Percentiles rank a stretch among this genome's conserved stretches.
Conservation (phyloP, 2,797 vertebrate species). For the Ceryle rudis region DNA sequence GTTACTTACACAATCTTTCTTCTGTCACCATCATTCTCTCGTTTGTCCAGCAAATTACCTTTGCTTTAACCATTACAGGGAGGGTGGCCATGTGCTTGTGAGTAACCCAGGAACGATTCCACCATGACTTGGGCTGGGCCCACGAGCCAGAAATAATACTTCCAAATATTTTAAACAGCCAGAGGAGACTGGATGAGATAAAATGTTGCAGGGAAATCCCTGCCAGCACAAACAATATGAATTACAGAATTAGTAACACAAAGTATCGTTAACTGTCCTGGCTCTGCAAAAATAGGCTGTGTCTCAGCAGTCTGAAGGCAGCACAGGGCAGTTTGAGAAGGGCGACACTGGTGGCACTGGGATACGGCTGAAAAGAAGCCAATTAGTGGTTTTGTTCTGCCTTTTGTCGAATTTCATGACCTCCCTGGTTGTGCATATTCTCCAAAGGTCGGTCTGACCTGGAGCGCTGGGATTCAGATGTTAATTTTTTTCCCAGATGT, state of each 20-base stretch:
- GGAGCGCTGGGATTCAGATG: background rate
- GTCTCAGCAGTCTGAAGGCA: constrained; percentile 14
- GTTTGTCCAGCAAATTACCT: too few relatives aligned
- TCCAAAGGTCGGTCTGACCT: background rate
- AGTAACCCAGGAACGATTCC: background rate
- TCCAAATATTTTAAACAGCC: constrained; percentile 66
- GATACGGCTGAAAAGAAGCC: background rate
- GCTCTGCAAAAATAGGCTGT: constrained; percentile 51
- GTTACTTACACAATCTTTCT: too few relatives aligned
- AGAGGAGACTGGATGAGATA: constrained; percentile 52
- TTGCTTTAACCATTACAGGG: too few relatives aligned
- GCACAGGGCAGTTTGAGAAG: background rate
- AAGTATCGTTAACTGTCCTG: constrained; percentile 31
- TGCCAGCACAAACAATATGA: constrained; percentile 58
- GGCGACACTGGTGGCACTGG: background rate
- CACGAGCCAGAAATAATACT: constrained; percentile 31
- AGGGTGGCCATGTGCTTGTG: background rate
- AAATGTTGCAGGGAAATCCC: constrained; percentile 37
- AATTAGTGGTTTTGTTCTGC: constrained; percentile 27
- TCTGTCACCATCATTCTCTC: too few relatives aligned
- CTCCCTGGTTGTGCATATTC: background rate
- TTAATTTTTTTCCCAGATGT: background rate
- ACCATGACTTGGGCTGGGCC: background rate
- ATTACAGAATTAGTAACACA: constrained; percentile 70
- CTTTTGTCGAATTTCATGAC: background rate